Conservation (phyloP, 2,113 vertebrate genomes). For the Macrotis lagotis region DNA sequence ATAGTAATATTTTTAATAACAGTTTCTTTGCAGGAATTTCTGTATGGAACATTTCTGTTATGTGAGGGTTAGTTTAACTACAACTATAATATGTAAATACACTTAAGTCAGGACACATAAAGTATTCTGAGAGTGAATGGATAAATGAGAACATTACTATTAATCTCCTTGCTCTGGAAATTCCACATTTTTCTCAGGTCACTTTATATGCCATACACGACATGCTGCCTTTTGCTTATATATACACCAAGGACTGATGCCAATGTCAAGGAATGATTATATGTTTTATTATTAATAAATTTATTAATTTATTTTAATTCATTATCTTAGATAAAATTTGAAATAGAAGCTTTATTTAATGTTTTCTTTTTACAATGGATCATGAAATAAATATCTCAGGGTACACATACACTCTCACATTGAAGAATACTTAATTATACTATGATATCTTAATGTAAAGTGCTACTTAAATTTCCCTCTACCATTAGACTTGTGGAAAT, state of each 20-base stretch:
- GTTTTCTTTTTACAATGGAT: neutral
- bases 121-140: neutral
- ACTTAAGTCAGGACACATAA: neutral
- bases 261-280: neutral
- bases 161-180: neutral
- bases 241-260: neutral
- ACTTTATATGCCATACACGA: neutral
- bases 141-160: neutral
- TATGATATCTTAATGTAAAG: neutral
- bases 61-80: neutral
- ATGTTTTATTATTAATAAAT: neutral
- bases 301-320: neutral
- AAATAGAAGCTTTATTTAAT: neutral
- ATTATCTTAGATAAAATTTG: neutral
- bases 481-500: conserved; percentile 22
- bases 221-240: neutral
- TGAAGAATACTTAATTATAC: neutral
- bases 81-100: neutral
- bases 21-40: neutral
- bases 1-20: neutral
- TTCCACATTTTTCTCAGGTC: neutral
- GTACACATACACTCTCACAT: neutral
- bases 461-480: conserved; percentile 44
- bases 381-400: neutral
- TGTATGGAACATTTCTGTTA: neutral